Evolutionary conservation across 2,113 vertebrate genomes (phyloP), one percentile per base, ranked within the genome.

Genomic region (Ceyx margarethae): DNA sequence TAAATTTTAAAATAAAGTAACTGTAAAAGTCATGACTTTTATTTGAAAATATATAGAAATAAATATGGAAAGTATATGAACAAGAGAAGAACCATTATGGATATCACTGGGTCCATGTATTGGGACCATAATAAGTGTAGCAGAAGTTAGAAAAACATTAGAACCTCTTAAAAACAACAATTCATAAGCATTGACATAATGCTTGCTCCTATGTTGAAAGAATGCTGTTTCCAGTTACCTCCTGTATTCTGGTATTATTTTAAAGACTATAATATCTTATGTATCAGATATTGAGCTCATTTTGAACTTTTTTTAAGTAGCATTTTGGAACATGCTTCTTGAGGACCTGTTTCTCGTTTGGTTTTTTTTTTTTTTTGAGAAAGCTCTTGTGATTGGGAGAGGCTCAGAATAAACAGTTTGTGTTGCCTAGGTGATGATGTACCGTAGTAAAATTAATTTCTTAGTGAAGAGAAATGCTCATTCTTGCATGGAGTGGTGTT

Each of bases 221-320:
- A 66, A 45, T 3, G 8, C 3, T 33, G 3, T 82, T 77, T 48
- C 8, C 6, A 8, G 4, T 53, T 64, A 9, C 1, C 1, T 6
- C 37, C 6, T 67, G 23, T 29, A 23, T 37, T 72, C 78, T 81
- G 8, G 4, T 67, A 33, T 50, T 25, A 28, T 78, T 75, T 61
- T 53, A 16, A 35, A n/a, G 7, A n/a, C 14, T 66, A 11, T 66
- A 40, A 76, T 60, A 73, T 37, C 5, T 56, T 3, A 5, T 71
- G 13, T 12, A 9, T 88, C 56, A 60, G 42, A 53, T 33, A 37
- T 1, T 43, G 54, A 56, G 12, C 48, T 66, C 2, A 23, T n/a
- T 45, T 71, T 64, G 2, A 74, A 9, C 73, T 29, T 75, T 40
- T 40, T 54, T 74, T 64, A 56, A 15, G n/a, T 58, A 48, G 12